A percentile compares a stretch with the other conserved stretches of the same genome.
Conservation (phyloP, 2,113 vertebrate genomes). For the Empidonax traillii region DNA sequence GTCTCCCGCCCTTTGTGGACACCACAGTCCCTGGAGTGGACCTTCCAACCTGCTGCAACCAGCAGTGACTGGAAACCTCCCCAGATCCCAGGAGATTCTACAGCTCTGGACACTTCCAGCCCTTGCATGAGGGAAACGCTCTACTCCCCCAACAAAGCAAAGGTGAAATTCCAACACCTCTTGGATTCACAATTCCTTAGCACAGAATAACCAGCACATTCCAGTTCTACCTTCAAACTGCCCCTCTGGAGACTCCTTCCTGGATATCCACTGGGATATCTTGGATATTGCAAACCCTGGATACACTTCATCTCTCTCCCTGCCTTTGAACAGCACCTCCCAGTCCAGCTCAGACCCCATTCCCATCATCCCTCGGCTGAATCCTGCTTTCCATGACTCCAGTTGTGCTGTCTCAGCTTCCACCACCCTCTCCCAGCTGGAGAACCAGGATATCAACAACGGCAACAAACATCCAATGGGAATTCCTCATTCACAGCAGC, state of each 20-base stretch:
- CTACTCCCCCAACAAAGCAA: not conserved
- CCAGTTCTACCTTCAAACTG: slow-evolving; percentile 2
- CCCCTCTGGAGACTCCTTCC: not conserved
- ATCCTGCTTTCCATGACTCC: not conserved
- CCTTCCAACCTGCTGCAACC: not conserved
- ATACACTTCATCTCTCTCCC: accelerated
- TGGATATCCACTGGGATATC: not conserved
- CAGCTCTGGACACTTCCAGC: not conserved
- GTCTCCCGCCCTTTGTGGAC: accelerated
- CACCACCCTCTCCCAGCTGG: not conserved
- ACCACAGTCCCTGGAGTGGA: not conserved
- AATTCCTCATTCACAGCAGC: not conserved
- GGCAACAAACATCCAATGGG: not conserved
- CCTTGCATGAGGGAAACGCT: not conserved
- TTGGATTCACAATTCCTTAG: not conserved
- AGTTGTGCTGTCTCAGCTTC: not conserved
- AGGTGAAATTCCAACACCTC: not conserved
- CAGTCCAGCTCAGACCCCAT: not conserved
- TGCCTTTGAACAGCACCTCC: not conserved
- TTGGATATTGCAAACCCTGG: not conserved
- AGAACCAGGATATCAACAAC: not conserved
- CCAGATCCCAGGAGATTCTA: not conserved
- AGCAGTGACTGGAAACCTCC: not conserved
- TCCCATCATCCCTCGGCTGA: not conserved
- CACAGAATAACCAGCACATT: not conserved